Evolutionary conservation across 2,797 vertebrate species (phyloP), one percentile per base, ranked within the genome.

Genomic region (Tenualosa thibaudeaui): DNA sequence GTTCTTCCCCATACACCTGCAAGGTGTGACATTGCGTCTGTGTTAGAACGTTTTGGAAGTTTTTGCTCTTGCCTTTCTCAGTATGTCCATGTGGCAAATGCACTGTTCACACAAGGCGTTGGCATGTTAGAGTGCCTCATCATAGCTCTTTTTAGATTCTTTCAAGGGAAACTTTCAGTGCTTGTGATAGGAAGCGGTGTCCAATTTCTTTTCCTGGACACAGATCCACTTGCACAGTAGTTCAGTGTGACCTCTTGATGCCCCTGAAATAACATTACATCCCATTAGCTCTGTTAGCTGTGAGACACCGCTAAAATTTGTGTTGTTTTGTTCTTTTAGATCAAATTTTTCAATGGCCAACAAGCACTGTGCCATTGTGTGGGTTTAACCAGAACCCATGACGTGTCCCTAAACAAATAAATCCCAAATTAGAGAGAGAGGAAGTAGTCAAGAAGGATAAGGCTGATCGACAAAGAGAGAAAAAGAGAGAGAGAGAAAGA

Each of bases 381-480:
- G 68, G 17, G 62, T 31, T 17, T 40, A 75, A 75, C 26, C 40
- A 40, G 31, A 75, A 40, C 68, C 37, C 68, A 75, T 19, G 37
- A 75, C 68, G 37, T 43, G 31, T 37, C 26, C 68, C 31, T 40
- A 75, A 75, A 75, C 68, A 75, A 40, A 75, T 75, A 43, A 75
- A 75, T 40, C 68, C 68, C 68, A 75, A 43, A 40, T 13, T 75
- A 75, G 68, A 75, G 68, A 75, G 68, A 75, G 68, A 75, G 68
- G 68, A 75, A 75, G 68, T 75, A 75, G 68, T 75, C 68, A 75
- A 75, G 68, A 15, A 75, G 68, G 68, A 75, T 40, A 75, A 75
- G 68, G 40, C 37, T 40, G 68, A 40, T 6, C 15, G 68, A 75
- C 15, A 75, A 13, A 37, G 68, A 17, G 31, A 75, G 26, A 75